Evolutionary conservation across 2,888 invertebrate genomes (phyloP), one percentile per base, ranked within the genome.

Genomic region (Cryptophagus acutangulus): DNA sequence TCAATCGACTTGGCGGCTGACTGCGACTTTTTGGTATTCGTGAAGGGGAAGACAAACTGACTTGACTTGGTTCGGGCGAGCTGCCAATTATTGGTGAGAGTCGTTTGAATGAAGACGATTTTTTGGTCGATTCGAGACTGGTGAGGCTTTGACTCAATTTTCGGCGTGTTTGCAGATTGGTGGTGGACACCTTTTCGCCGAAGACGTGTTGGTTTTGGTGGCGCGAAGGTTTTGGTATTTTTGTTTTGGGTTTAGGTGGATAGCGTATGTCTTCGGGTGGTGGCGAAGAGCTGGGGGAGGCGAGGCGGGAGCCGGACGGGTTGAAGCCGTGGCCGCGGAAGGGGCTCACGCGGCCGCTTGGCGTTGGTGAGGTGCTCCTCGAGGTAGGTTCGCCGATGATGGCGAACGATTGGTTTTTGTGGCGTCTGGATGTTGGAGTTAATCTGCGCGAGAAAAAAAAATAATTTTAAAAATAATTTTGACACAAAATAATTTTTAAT

Each of bases 271-370:
- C 51, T 28, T 52, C 52, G 3, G 54, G 50, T 1, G 66, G 67
- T 5, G 68, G 66, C 9, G 67, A 66, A 1, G 61, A 60, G 17
- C 55, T 46, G 8, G 71, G 69, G 2, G 68, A 67, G 4, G 61
- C 67, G 48, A 66, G 67, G 2, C 70, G 52, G 2, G 70, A 70
- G 5, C 70, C 69, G 5, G 52, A 37, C 1, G 71, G 66, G 48
- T 70, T 70, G 49, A 71, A 71, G 3, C 71, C 70, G 13, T 65
- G 58, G 8, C 70, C 71, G 35, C 66, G 60, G 44, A 71, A 71
- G 1, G 71, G 71, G 42, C 69, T 70, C 8, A 70, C 67, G 15
- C 70, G 54, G 1, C 69, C 67, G 0, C 55, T 49, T 3, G 61
- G 50, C 5, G 61, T 52, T 8, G 67, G 68, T 3, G 67, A 67